Conservation (phyloP, 2,888 invertebrate genomes). For the Caradrina clavipalpis region DNA sequence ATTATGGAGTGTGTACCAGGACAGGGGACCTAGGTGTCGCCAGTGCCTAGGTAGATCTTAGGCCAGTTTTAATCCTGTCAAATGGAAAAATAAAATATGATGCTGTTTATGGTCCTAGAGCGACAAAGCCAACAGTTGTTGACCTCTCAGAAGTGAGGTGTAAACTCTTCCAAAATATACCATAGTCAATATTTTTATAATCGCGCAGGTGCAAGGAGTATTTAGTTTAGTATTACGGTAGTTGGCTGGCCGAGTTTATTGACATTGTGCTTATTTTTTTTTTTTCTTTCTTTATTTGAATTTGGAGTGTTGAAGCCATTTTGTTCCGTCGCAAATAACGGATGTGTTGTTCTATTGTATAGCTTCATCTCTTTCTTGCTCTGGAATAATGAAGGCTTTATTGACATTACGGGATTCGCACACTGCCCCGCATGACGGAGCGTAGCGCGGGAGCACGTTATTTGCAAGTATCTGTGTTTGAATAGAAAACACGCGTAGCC, state of each 20-base stretch:
- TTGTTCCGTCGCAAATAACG: background rate
- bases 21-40: too few species aligned
- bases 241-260: conserved; percentile 33
- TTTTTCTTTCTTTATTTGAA: background rate
- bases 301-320: background rate
- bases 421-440: too few species aligned
- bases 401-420: too few species aligned
- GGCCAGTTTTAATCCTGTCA: too few species aligned
- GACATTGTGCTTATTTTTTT: conserved; percentile 24
- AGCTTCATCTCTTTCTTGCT: background rate
- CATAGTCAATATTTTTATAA: conserved; percentile 85
- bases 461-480: too few species aligned
- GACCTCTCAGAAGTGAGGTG: conserved; percentile 48
- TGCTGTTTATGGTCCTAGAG: conserved; percentile 7
- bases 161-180: conserved; percentile 57
- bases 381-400: background rate
- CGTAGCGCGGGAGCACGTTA: too few species aligned
- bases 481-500: too few species aligned
- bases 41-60: too few species aligned
- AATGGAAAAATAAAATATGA: background rate
- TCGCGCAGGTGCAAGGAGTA: conserved; percentile 81
- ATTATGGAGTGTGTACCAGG: too few species aligned
- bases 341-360: background rate
- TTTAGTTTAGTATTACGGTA: conserved; percentile 78
- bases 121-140: conserved; percentile 6